phyloP scores from a whole-genome alignment of 2,888 invertebrate genomes.

The Mythimna impura region DNA sequence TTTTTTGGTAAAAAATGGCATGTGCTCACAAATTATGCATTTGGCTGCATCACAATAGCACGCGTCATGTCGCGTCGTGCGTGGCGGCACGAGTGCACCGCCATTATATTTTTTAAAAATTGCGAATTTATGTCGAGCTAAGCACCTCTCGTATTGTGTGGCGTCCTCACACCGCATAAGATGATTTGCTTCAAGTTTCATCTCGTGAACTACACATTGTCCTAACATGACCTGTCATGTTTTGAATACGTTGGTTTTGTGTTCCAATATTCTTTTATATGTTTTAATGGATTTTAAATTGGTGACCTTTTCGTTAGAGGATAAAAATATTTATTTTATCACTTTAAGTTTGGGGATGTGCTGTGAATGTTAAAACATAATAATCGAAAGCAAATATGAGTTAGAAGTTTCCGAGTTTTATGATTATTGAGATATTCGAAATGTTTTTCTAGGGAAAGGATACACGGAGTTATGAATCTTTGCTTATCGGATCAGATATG shows the following conservation, averaged over 20 bases:
- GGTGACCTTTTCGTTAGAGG: slow-evolving; percentile 16
- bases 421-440: slow-evolving; percentile 36
- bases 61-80: slow-evolving; percentile 66
- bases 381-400: slow-evolving; percentile 33
- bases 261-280: slow-evolving; percentile 39
- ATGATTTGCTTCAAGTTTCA: slow-evolving; percentile 66
- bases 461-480: slow-evolving; percentile 56
- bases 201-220: slow-evolving; percentile 51
- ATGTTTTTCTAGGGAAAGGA: slow-evolving; percentile 60
- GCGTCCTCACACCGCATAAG: slow-evolving; percentile 76
- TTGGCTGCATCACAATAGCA: slow-evolving; percentile 86
- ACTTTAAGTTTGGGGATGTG: slow-evolving; percentile 8
- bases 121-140: slow-evolving; percentile 82
- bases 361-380: slow-evolving; percentile 17
- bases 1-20: slow-evolving; percentile 84
- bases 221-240: slow-evolving; percentile 49
- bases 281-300: slow-evolving; percentile 39
- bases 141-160: slow-evolving; percentile 78
- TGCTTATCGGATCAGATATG: slow-evolving; percentile 66
- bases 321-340: slow-evolving; percentile 4
- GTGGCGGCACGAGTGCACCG: slow-evolving; percentile 81
- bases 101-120: slow-evolving; percentile 80
- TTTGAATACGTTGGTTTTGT: slow-evolving; percentile 50
- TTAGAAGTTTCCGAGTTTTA: slow-evolving; percentile 29
- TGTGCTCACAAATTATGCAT: slow-evolving; percentile 90